phyloP scores from a whole-genome alignment of 2,113 vertebrate species.

The Australoheros scitulus region DNA sequence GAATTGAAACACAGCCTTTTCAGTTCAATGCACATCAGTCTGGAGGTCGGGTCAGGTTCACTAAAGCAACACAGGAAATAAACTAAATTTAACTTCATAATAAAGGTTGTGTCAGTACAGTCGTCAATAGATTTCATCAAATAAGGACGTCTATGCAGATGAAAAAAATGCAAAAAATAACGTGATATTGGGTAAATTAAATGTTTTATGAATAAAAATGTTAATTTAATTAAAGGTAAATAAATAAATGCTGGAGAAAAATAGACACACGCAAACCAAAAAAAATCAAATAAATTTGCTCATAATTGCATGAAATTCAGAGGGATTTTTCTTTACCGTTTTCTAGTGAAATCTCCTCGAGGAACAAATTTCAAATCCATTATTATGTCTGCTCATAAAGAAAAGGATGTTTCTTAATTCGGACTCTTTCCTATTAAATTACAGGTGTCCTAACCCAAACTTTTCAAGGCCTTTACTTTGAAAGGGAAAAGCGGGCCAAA shows the following conservation, averaged over 20 bases:
- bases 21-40: not conserved
- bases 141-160: fast-evolving
- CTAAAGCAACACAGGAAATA: not conserved
- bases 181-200: not conserved
- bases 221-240: not conserved
- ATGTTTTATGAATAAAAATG: not conserved
- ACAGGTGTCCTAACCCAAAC: not conserved
- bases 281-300: fast-evolving
- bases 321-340: too few relatives aligned
- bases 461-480: not conserved
- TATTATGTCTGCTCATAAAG: not conserved
- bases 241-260: not conserved
- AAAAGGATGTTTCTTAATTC: not conserved
- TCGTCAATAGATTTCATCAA: fast-evolving
- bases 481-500: not conserved
- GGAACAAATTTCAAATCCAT: not conserved
- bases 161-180: too few relatives aligned
- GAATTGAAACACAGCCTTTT: not conserved
- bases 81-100: not conserved
- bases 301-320: fast-evolving
- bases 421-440: not conserved
- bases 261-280: fast-evolving
- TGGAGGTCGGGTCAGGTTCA: fast-evolving
- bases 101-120: not conserved
- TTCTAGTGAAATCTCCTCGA: too few relatives aligned